Evolutionary conservation across 2,797 vertebrate genomes (phyloP).

Genomic region (Dryobates pubescens): DNA sequence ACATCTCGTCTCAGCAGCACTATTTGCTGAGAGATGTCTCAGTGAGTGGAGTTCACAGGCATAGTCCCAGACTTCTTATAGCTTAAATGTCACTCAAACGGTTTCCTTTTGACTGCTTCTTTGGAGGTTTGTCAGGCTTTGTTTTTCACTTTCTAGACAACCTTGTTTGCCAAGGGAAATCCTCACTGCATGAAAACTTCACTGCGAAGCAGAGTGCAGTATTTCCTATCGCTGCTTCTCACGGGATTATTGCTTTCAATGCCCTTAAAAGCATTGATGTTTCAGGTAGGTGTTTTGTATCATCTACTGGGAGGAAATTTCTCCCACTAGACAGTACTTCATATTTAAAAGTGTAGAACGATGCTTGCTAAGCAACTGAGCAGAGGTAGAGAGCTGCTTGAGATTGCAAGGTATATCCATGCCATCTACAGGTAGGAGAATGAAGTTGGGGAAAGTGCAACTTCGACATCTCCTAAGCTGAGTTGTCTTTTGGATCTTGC

Average conservation of each 20-base stretch:
- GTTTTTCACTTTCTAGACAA: not conserved
- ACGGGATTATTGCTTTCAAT: not conserved
- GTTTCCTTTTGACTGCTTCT: not conserved
- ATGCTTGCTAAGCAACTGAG: not conserved
- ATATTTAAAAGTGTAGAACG: not conserved
- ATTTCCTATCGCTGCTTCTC: not conserved
- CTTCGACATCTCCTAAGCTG: accelerated
- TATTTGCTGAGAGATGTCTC: not conserved
- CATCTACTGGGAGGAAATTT: not conserved
- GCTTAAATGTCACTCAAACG: not conserved
- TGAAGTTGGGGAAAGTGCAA: not conserved
- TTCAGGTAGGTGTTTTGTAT: not conserved
- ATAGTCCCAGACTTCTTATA: not conserved
- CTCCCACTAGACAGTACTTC: not conserved
- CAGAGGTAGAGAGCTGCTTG: not conserved
- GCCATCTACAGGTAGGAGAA: slow-evolving; percentile 57
- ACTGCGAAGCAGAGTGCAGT: not conserved
- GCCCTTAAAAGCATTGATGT: not conserved
- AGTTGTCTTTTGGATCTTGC: not conserved
- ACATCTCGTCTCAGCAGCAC: not conserved
- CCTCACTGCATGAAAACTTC: not conserved
- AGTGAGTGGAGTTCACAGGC: not conserved
- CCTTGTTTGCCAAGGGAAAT: not conserved
- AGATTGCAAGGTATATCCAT: slow-evolving; percentile 47
- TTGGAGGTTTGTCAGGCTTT: not conserved